Base-by-base conservation (phyloP, 2,113 vertebrate genomes). In the Onychorhynchus coronatus region DNA sequence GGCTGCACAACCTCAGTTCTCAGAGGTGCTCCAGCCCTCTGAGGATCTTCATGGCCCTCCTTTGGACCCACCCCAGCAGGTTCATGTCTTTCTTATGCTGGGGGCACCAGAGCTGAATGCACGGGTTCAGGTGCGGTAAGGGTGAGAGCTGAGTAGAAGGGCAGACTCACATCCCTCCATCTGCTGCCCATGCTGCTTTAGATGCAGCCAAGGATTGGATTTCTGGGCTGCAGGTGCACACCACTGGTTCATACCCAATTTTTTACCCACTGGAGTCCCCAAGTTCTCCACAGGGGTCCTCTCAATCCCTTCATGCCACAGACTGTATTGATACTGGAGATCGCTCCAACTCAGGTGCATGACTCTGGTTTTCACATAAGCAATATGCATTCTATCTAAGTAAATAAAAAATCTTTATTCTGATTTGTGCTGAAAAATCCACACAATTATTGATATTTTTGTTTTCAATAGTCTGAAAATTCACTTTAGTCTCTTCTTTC, bases 401-500 rank as follows among this genome's bases (percentile, higher is more conserved):
- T 50, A 85, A 89, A 75, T 71, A 79, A 85, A 85, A 88, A 70
- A 53, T 42, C 28, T 93, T 84, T 33, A 20, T 14, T 91, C 28
- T 71, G 8, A 59, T 71, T 58, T 85, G 20, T 66, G 31, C 18
- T 66, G 70, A 39, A 30, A 87, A 76, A 58, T 85, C 35, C 25
- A 58, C 33, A 33, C 5, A 55, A 4, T 55, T 71, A 62, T 2
- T 71, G 21, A 2, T 37, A 56, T 33, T 44, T 79, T 91, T 82
- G 23, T 13, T 85, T 78, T 78, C 59, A 86, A 1, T 59, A 3
- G 8, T 82, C 39, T 80, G 52, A 93, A 95, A 56, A 83, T 68
- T 95, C 46, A 85, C 30, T 76, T 59, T 55, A 61, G n/a, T 95
- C 39, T 78, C 31, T 49, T 94, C 25, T 93, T 98, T 97, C 97